A percentile compares a stretch with the other conserved stretches of the same genome.
phyloP scores from a whole-genome alignment of 2,888 invertebrate species.

The Ophion slaviceki region DNA sequence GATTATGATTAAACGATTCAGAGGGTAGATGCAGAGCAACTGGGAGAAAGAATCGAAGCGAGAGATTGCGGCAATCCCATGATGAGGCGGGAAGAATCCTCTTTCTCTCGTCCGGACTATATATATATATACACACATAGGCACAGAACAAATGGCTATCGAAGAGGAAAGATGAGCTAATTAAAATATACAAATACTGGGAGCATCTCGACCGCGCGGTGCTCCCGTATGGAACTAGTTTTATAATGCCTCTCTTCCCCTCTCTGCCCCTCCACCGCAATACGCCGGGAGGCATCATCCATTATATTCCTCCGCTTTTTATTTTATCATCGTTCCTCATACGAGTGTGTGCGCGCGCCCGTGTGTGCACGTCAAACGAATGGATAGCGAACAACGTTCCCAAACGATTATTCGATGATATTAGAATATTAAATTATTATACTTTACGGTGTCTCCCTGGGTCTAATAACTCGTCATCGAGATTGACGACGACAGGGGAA shows the following conservation, averaged over 20 bases:
- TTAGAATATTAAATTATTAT: slow-evolving; percentile 60
- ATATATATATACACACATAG: slow-evolving; percentile 28
- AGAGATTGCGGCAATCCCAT: slow-evolving; percentile 47
- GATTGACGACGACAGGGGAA: slow-evolving; percentile 44
- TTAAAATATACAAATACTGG: slow-evolving; percentile 81
- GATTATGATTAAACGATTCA: slow-evolving; percentile 83
- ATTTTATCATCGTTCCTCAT: slow-evolving; percentile 5
- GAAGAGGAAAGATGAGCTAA: slow-evolving; percentile 79
- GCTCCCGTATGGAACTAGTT: slow-evolving; percentile 66
- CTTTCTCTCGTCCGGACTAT: slow-evolving; percentile 39
- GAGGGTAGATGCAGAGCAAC: slow-evolving; percentile 70
- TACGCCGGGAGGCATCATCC: slow-evolving; percentile 51
- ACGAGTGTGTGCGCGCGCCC: not conserved
- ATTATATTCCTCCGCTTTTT: slow-evolving; percentile 42
- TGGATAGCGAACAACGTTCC: slow-evolving; percentile 33
- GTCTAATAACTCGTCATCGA: slow-evolving; percentile 52
- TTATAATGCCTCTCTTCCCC: slow-evolving; percentile 58
- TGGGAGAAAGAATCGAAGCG: slow-evolving; percentile 61
- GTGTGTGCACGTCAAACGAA: slow-evolving; percentile 24
- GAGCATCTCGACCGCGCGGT: slow-evolving; percentile 59
- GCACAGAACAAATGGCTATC: slow-evolving; percentile 77
- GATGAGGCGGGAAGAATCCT: slow-evolving; percentile 42
- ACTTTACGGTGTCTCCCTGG: slow-evolving; percentile 35
- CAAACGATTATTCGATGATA: slow-evolving; percentile 46
- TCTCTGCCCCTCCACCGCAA: slow-evolving; percentile 29